These are phyloP conservation scores for Sycobia sp. DNA, from an alignment of 1,140 invertebrate genomes.

Conservation along the genomic window DNA sequence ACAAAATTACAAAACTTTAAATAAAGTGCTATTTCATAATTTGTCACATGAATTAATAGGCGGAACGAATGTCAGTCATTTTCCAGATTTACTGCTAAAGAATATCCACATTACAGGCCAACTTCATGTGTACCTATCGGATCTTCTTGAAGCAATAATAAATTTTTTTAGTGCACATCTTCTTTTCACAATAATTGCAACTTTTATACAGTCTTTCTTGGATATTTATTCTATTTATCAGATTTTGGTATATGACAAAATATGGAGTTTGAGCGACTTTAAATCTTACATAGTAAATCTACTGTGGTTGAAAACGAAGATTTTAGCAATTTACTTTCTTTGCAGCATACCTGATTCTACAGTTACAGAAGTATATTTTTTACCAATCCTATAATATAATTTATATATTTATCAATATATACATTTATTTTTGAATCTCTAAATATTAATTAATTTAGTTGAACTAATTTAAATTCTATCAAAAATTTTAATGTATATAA, in stretches of 20 bases:
- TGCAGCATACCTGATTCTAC: constrained; percentile 14
- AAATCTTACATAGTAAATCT: neutral
- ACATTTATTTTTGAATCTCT: neutral
- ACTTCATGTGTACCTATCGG: constrained; percentile 1
- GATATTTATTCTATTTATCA: constrained; percentile 9
- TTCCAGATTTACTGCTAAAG: neutral
- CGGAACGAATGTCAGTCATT: neutral
- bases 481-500: no score
- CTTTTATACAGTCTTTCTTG: neutral
- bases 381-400: no score
- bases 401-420: neutral
- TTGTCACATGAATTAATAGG: neutral
- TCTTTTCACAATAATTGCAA: neutral
- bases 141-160: neutral
- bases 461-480: neutral
- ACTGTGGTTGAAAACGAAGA: neutral
- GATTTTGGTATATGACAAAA: neutral
- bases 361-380: constrained; percentile 5
- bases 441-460: neutral
- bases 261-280: neutral
- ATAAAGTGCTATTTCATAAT: neutral
- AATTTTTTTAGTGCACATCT: constrained; percentile 1
- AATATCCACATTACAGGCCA: neutral
- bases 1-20: constrained; percentile 2
- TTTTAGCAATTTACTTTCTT: constrained; percentile 10